phyloP scores from a whole-genome alignment of 2,888 invertebrate genomes.

The Zonitis immaculata region DNA sequence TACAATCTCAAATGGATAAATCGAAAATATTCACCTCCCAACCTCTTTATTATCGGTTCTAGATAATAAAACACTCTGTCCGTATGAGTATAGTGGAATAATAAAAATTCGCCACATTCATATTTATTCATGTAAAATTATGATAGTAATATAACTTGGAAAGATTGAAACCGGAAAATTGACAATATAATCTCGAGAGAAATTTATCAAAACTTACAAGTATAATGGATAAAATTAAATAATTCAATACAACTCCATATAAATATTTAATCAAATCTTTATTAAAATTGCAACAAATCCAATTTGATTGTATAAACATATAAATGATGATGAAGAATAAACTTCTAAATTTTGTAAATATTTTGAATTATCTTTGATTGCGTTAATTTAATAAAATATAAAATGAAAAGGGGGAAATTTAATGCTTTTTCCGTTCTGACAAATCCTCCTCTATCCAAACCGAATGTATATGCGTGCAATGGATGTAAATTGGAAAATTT shows the following conservation, averaged over 20 bases:
- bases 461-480: constrained; percentile 34
- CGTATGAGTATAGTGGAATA: background rate
- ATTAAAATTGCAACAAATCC: background rate
- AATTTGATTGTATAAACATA: background rate
- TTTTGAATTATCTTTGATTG: too few relatives aligned
- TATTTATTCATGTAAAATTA: background rate
- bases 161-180: background rate
- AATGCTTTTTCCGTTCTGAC: constrained; percentile 26
- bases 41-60: background rate
- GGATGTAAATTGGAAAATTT: constrained; percentile 37
- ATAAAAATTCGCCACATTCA: background rate
- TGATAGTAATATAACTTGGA: background rate
- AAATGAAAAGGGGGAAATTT: constrained; percentile 34
- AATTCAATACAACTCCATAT: background rate
- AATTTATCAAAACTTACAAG: background rate
- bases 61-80: background rate
- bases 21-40: background rate
- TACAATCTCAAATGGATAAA: background rate
- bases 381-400: constrained; percentile 23
- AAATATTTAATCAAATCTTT: background rate
- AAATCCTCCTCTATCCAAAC: constrained; percentile 33
- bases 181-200: background rate
- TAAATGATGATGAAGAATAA: too few relatives aligned
- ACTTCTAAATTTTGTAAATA: too few relatives aligned
- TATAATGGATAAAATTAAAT: background rate